Evolutionary conservation across 2,797 vertebrate genomes (phyloP).

Genomic region (Lacerta bilineata): DNA sequence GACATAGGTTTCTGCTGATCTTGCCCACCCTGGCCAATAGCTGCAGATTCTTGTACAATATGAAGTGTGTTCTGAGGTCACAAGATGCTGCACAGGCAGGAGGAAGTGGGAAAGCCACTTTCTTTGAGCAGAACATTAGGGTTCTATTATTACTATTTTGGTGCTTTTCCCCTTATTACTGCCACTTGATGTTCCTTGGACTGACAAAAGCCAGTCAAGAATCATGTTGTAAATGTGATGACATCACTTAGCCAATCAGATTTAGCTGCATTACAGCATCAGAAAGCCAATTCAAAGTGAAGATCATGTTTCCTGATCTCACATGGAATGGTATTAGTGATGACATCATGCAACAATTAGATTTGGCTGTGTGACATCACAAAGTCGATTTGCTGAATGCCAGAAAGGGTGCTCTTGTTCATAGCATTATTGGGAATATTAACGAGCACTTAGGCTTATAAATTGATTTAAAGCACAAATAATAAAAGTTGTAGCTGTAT

Average conservation of each 20-base stretch:
- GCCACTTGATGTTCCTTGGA: not conserved
- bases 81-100: not conserved
- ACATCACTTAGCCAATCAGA: not conserved
- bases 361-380: not conserved
- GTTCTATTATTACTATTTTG: not conserved
- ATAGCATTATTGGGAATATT: not conserved
- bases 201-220: not conserved
- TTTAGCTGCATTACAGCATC: not conserved
- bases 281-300: not conserved
- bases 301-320: not conserved
- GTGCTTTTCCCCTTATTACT: not conserved
- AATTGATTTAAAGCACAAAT: conserved; percentile 4
- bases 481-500: not conserved
- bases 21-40: not conserved
- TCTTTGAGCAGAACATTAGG: not conserved
- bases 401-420: not conserved
- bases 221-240: not conserved
- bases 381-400: not conserved
- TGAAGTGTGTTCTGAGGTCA: not conserved
- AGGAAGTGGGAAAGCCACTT: not conserved
- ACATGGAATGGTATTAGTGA: not conserved
- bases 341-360: not conserved
- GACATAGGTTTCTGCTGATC: not conserved
- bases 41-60: not conserved
- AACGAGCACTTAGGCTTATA: not conserved